phyloP scores from a whole-genome alignment of 2,797 vertebrate genomes.

The Podarcis lilfordi region DNA sequence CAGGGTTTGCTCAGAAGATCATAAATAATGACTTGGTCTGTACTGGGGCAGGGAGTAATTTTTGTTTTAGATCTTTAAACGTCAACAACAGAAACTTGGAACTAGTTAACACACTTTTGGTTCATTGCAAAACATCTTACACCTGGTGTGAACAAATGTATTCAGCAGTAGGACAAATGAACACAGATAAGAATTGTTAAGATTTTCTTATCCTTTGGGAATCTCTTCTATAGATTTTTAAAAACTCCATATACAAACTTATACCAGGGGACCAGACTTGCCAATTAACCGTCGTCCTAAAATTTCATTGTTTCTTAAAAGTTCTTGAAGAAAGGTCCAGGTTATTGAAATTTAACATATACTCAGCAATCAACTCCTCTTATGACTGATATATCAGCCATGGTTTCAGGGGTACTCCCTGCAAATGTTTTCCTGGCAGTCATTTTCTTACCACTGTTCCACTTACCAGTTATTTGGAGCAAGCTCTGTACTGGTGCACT shows the following conservation, averaged over 20 bases:
- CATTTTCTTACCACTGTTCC: neutral
- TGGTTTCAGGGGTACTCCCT: neutral
- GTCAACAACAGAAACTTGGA: too few species aligned
- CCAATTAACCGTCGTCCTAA: neutral
- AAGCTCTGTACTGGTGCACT: neutral
- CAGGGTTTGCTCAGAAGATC: too few species aligned
- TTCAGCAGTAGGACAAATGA: neutral
- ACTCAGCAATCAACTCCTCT: neutral
- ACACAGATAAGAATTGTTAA: neutral
- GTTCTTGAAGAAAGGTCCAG: neutral
- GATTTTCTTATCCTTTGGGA: too few species aligned
- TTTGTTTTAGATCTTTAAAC: too few species aligned
- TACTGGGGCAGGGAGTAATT: too few species aligned
- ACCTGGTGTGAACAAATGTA: neutral
- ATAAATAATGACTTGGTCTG: too few species aligned
- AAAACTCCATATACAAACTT: neutral
- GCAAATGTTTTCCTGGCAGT: neutral
- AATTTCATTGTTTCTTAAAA: neutral
- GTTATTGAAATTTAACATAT: neutral
- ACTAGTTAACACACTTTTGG: too few species aligned
- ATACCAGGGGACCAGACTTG: too few species aligned
- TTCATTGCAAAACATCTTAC: neutral
- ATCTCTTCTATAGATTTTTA: neutral
- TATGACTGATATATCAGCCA: too few species aligned
- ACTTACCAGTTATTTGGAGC: neutral